These are phyloP conservation scores for Spinibarbus caldwelli DNA, from an alignment of 2,797 vertebrate species.

Conservation along the genomic window DNA sequence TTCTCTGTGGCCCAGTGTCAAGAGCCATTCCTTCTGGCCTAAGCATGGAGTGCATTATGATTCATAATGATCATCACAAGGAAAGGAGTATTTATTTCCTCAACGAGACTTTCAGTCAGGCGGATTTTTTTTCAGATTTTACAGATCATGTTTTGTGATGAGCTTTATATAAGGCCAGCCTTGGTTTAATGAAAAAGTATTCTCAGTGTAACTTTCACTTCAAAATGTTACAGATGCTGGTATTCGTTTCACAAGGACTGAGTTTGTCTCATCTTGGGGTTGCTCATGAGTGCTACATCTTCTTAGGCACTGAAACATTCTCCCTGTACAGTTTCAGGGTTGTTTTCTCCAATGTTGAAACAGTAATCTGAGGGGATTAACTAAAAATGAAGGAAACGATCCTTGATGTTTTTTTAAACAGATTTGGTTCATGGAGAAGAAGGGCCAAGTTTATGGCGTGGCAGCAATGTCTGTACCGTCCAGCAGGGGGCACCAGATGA, in stretches of 20 bases:
- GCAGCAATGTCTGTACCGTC: conserved; percentile 56
- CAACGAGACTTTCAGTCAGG: not conserved
- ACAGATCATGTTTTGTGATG: conserved; percentile 40
- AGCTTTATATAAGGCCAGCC: conserved; percentile 60
- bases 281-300: conserved; percentile 54
- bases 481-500: conserved; percentile 52
- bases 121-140: conserved; percentile 16
- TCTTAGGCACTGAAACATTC: conserved; percentile 69
- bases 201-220: conserved; percentile 50
- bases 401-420: conserved; percentile 59
- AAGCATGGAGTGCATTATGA: conserved; percentile 21
- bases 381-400: conserved; percentile 57
- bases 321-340: conserved; percentile 48
- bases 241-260: conserved; percentile 45
- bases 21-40: conserved; percentile 7
- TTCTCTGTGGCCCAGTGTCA: conserved; percentile 3
- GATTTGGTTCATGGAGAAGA: conserved; percentile 53
- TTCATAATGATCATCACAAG: conserved; percentile 27
- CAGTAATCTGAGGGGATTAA: conserved; percentile 46
- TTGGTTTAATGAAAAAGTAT: conserved; percentile 56
- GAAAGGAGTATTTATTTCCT: conserved; percentile 11
- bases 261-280: conserved; percentile 7
- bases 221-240: conserved; percentile 75
- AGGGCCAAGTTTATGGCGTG: conserved; percentile 29
- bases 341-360: conserved; percentile 49